Evolutionary conservation across 2,888 invertebrate species (phyloP).

Genomic region (Lepetodrilus schrolli): DNA sequence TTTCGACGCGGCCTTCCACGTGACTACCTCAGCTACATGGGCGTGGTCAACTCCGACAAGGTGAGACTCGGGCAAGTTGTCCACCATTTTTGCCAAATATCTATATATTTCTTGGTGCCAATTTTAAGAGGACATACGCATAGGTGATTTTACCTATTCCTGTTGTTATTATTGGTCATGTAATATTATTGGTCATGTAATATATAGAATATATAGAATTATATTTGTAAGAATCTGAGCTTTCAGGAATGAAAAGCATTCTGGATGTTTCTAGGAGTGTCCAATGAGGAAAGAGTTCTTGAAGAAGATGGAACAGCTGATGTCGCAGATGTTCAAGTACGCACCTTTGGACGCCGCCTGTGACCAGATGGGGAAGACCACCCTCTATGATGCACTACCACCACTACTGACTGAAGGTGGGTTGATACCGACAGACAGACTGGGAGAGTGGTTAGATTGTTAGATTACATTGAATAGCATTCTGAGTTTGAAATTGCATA

Average conservation of each 20-base stretch:
- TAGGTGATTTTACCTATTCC: no score
- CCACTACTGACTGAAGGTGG: slow-evolving; percentile 80
- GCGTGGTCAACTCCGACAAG: slow-evolving; percentile 81
- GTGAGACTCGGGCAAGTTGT: no score
- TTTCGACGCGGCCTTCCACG: slow-evolving; percentile 87
- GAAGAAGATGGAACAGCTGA: slow-evolving; percentile 78
- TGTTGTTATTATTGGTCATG: no score
- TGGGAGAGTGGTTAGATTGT: no score
- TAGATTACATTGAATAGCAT: no score
- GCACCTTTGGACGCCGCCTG: slow-evolving; percentile 85
- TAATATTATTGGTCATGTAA: no score
- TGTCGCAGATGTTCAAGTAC: slow-evolving; percentile 80
- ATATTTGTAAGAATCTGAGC: no score
- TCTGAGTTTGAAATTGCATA: no score
- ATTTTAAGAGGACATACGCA: neutral
- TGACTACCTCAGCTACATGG: slow-evolving; percentile 85
- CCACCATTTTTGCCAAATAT: no score
- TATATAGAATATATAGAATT: no score
- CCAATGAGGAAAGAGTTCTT: slow-evolving; percentile 75
- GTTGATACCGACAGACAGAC: neutral
- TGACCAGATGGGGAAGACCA: slow-evolving; percentile 89
- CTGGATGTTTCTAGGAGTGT: slow-evolving; percentile 49
- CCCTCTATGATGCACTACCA: slow-evolving; percentile 90
- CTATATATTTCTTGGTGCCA: no score
- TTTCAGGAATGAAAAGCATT: no score